Evolutionary conservation across 2,113 vertebrate genomes (phyloP), one percentile per base, ranked within the genome.

Genomic region (Nothoprocta pentlandii): DNA sequence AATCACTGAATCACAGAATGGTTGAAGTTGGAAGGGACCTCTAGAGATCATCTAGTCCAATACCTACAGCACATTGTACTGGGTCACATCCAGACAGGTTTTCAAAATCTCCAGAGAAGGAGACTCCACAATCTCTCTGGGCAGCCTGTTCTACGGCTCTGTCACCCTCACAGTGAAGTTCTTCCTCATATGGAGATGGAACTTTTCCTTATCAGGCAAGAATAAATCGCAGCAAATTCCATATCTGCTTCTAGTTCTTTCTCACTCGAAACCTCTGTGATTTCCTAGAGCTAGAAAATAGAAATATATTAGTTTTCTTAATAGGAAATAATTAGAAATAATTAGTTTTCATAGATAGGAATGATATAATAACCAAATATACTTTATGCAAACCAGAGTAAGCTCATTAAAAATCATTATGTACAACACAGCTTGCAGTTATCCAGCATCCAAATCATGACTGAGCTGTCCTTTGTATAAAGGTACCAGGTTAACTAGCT

Each of bases 341-440:
- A n/a, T n/a, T 58, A 58, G 75, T 16, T 76, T 75, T 16, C 3
- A 41, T 70, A 76, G 58, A 36, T 74, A 58, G 23, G 41, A 85
- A 82, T 85, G 82, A 30, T 44, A 58, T 53, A 75, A 51, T 85
- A 93, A 85, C 66, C 53, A 58, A 87, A 91, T 87, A 16, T 73
- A 3, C 66, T 34, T 76, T 93, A 77, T 14, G 59, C 41, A 91
- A 64, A 51, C 28, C 19, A 30, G 36, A 91, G 36, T 76, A 92
- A 87, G 26, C 13, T 22, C 41, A 87, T 59, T 90, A 85, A 76
- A 93, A 94, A 85, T 42, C 42, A 76, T 86, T 91, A 64, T 82
- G 71, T 93, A 83, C 91, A 95, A 78, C 58, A 80, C 59, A 62
- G 75, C n/a, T 81, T 82, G 54, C 63, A 95, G 75, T 89, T 89